phyloP scores from a whole-genome alignment of 2,888 invertebrate genomes.

The Drosophila ustulata region DNA sequence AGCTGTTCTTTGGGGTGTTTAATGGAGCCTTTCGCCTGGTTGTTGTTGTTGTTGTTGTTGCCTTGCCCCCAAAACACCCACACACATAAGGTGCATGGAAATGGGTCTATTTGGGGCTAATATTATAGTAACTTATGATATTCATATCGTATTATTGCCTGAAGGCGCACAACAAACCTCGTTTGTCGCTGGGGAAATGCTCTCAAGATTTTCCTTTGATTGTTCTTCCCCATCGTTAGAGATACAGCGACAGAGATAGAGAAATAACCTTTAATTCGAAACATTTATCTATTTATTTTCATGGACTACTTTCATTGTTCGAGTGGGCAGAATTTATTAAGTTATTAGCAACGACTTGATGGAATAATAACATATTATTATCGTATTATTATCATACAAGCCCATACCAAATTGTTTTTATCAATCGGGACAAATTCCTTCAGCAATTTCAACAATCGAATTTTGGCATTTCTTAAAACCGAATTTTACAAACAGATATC shows the following conservation, averaged over 20 bases:
- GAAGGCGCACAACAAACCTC: conserved; percentile 31
- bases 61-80: conserved; percentile 31
- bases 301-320: not conserved
- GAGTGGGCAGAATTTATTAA: not conserved
- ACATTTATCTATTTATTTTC: conserved; percentile 6
- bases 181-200: conserved; percentile 17
- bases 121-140: conserved; percentile 76
- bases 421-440: not conserved
- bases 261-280: not conserved
- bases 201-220: conserved; percentile 18
- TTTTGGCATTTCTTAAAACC: too few species aligned
- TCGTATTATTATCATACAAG: not conserved
- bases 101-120: conserved; percentile 77
- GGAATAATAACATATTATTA: not conserved
- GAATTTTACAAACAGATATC: too few species aligned
- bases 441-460: too few species aligned
- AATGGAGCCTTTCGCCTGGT: conserved; percentile 68
- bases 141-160: conserved; percentile 69
- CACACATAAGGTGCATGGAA: conserved; percentile 25
- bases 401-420: not conserved
- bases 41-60: conserved; percentile 13
- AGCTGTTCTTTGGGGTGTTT: conserved; percentile 59
- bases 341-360: not conserved
- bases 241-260: not conserved
- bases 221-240: conserved; percentile 19